Evolutionary conservation across 2,113 vertebrate species (phyloP).

Genomic region (Cettia cetti): DNA sequence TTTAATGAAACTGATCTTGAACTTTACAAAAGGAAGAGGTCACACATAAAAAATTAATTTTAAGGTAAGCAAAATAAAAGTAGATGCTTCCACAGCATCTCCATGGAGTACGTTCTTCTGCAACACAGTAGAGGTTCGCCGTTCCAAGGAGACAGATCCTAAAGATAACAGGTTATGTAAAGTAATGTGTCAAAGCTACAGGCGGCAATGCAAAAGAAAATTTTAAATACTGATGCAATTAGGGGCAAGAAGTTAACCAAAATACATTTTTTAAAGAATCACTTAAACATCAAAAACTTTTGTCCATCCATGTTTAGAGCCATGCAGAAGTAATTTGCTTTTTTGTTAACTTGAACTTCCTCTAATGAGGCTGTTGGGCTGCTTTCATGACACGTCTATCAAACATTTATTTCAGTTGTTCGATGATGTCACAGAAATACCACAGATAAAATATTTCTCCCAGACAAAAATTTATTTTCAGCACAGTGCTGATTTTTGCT

Average conservation of each 20-base stretch:
- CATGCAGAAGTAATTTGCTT: not conserved
- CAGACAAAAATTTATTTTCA: not conserved
- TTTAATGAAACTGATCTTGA: not conserved
- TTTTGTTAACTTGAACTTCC: not conserved
- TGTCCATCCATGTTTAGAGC: not conserved
- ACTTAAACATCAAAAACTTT: not conserved
- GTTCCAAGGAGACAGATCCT: not conserved
- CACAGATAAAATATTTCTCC: not conserved
- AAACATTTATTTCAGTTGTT: not conserved
- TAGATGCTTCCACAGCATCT: not conserved
- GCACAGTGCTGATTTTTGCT: not conserved
- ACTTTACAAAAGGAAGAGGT: not conserved
- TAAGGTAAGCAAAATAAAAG: not conserved
- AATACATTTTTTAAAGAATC: not conserved
- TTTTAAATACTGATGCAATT: not conserved
- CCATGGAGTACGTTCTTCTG: not conserved
- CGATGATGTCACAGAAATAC: not conserved
- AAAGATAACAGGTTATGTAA: not conserved
- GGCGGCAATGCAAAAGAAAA: not conserved
- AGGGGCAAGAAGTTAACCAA: not conserved
- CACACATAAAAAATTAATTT: not conserved
- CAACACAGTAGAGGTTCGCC: not conserved
- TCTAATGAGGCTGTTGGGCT: not conserved
- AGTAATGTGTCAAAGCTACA: not conserved
- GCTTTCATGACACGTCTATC: not conserved